A percentile compares a stretch with the other conserved stretches of the same genome.
These are phyloP conservation scores for Triops cancriformis DNA, from an alignment of 1,140 invertebrate species.

Conservation along the genomic window DNA sequence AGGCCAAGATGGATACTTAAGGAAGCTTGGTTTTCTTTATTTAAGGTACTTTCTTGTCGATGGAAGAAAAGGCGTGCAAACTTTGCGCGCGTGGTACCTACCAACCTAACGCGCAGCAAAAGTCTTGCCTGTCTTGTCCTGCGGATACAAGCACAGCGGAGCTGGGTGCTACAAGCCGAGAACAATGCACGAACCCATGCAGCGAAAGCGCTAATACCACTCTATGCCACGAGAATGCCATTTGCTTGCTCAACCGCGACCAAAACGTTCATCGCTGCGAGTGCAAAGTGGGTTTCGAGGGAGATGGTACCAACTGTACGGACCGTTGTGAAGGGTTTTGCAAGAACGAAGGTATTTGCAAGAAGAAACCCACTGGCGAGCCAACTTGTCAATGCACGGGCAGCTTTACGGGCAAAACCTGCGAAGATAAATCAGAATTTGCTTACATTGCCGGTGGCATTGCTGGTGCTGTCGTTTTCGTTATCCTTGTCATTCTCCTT, in stretches of 20 bases:
- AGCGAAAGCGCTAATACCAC: slow-evolving; percentile 66
- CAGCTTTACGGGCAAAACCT: slow-evolving; percentile 84
- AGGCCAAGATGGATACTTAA: background rate
- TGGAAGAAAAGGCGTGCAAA: slow-evolving; percentile 63
- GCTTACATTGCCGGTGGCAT: slow-evolving; percentile 90
- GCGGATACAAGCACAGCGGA: slow-evolving; percentile 84
- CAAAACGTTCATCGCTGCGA: slow-evolving; percentile 83
- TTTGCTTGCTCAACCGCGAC: slow-evolving; percentile 74
- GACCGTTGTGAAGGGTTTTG: slow-evolving; percentile 73
- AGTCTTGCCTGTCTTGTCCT: slow-evolving; percentile 76
- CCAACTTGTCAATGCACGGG: slow-evolving; percentile 80
- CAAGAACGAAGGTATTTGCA: slow-evolving; percentile 82
- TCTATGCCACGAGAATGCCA: slow-evolving; percentile 79
- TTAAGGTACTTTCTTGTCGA: slow-evolving; percentile 27
- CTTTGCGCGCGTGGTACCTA: slow-evolving; percentile 87
- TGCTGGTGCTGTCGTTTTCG: slow-evolving; percentile 78
- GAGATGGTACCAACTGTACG: slow-evolving; percentile 66
- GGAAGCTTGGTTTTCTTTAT: background rate
- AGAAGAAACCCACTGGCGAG: slow-evolving; percentile 58
- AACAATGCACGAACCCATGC: slow-evolving; percentile 86
- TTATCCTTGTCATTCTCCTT: slow-evolving; percentile 81
- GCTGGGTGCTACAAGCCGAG: slow-evolving; percentile 59
- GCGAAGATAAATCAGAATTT: slow-evolving; percentile 83
- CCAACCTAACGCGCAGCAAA: slow-evolving; percentile 83
- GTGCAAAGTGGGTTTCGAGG: slow-evolving; percentile 89